Evolutionary conservation across 2,113 vertebrate species (phyloP), one percentile per base, ranked within the genome.

Genomic region (Ctenomys sociabilis): DNA sequence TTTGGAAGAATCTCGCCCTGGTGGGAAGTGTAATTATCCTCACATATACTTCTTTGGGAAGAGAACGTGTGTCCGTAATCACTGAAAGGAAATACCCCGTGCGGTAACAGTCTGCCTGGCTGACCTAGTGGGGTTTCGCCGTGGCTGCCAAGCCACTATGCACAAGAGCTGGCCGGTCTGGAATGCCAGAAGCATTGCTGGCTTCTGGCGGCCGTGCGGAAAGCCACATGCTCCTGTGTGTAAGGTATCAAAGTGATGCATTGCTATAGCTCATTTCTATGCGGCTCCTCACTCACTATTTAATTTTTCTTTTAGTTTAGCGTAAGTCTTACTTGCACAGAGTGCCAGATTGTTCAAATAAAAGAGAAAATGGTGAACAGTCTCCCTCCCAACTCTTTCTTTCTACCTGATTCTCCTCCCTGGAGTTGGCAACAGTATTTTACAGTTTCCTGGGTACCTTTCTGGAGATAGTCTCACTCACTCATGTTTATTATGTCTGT

Each of bases 1-100:
- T 97, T 59, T 95, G 93, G 94, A 85, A 94, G 90, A 93, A 91
- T 88, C 72, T 86, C 49, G 4, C 89, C 40, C 30, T 73, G 68
- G 91, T 63, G 87, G 85, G 91, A 86, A 85, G 82, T 63, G 24
- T 94, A 83, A 95, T 96, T 68, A 68, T 52, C 88, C 84, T 84
- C 40, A 70, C 61, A 8, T 37, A 10, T 68, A 86, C 87, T 70
- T 35, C 85, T 94, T 43, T 59, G 94, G 94, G 92, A 86, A 96
- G 93, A 94, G 93, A 90, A 61, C 32, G 64, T 95, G 90, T 80
- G 81, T 84, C 88, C 88, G 3, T 43, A 57, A 68, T 96, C 90
- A 28, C 93, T 82, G 91, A 72, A 68, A 96, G 91, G 81, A 93
- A 93, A 93, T 85, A 83, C 37, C 49, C 82, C 5, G 63, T 17